Conservation (phyloP, 2,888 invertebrate species). For the Drosophila dives region DNA sequence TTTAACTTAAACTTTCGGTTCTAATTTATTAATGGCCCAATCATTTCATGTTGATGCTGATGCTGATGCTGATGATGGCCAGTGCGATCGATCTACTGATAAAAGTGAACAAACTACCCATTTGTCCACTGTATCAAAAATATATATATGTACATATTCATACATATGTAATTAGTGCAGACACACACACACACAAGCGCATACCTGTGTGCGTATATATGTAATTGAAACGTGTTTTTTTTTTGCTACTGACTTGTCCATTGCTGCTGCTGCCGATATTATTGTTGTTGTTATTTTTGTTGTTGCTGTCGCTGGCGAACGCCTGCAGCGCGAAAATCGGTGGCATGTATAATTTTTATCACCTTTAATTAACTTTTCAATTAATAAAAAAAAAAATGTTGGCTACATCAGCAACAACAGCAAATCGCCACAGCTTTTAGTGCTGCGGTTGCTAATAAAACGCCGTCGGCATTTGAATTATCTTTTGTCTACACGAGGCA, state of each 20-base stretch:
- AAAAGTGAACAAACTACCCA: not conserved
- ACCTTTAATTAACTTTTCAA: conserved; percentile 83
- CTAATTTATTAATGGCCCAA: conserved; percentile 1
- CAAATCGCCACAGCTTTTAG: conserved; percentile 46
- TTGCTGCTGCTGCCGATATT: conserved; percentile 17
- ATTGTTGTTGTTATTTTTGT: conserved; percentile 37
- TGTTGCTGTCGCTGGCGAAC: conserved; percentile 55
- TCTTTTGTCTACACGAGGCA: conserved; percentile 32
- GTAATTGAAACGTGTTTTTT: conserved; percentile 65
- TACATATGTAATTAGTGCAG: conserved; percentile 10
- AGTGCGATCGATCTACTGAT: not conserved
- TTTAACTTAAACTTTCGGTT: conserved; percentile 6
- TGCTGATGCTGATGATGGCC: not conserved
- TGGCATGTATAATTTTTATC: conserved; percentile 83
- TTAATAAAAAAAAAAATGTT: conserved; percentile 80
- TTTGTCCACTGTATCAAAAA: not conserved
- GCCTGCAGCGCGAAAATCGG: conserved; percentile 82
- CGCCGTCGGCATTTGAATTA: conserved; percentile 69
- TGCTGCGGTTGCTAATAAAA: conserved; percentile 43
- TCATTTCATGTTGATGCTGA: not conserved
- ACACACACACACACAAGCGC: conserved; percentile 7
- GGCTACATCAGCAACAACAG: conserved; percentile 26
- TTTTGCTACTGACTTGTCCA: conserved; percentile 16
- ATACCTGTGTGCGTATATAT: conserved; percentile 42
- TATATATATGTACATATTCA: conserved; percentile 5